Evolutionary conservation across 1,140 invertebrate genomes (phyloP).

Genomic region (Mya arenaria): DNA sequence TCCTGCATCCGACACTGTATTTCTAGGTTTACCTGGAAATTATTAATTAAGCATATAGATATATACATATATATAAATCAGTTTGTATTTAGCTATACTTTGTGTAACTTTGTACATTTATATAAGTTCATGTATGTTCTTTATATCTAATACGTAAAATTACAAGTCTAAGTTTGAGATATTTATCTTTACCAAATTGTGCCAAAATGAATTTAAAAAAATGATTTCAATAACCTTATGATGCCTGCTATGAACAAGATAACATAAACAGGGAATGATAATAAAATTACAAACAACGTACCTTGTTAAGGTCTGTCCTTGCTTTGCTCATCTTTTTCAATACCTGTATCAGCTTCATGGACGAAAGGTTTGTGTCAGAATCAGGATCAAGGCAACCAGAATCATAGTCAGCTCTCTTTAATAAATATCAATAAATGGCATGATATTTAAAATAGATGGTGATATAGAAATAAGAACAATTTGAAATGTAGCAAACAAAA

Average conservation of each 20-base stretch:
- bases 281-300: not conserved
- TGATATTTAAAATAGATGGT: too few relatives aligned
- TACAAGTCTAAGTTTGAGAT: too few relatives aligned
- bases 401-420: constrained; percentile 46
- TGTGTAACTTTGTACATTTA: not conserved
- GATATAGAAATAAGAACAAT: too few relatives aligned
- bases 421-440: not conserved
- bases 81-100: not conserved
- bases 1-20: constrained; percentile 67
- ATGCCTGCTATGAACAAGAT: not conserved
- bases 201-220: too few relatives aligned
- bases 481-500: too few relatives aligned
- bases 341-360: constrained; percentile 48
- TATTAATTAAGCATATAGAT: not conserved
- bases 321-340: constrained; percentile 44
- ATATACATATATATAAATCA: not conserved
- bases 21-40: constrained; percentile 64
- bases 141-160: not conserved
- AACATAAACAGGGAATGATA: not conserved
- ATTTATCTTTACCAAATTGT: too few relatives aligned
- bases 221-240: too few relatives aligned
- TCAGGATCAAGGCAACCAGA: not conserved
- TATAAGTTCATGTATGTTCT: not conserved
- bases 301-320: constrained; percentile 47
- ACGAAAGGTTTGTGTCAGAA: not conserved